phyloP scores from a whole-genome alignment of 2,888 invertebrate genomes.

The Tenodera sinensis region DNA sequence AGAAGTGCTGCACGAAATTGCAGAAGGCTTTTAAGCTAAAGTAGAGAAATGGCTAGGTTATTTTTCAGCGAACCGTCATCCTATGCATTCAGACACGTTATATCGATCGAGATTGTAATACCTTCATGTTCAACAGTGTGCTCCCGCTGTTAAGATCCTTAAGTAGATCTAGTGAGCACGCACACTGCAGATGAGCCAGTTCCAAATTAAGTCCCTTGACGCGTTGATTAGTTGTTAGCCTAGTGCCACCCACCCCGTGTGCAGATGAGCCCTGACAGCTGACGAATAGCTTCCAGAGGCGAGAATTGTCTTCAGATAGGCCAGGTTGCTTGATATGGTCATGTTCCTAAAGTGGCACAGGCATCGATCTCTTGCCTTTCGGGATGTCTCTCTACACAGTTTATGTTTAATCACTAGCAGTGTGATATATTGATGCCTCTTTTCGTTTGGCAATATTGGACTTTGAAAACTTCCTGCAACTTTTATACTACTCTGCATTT shows the following conservation, averaged over 20 bases:
- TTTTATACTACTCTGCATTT: too few species aligned
- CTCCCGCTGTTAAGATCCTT: not conserved
- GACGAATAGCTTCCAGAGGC: not conserved
- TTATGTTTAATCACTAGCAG: not conserved
- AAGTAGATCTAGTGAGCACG: not conserved
- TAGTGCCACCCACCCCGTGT: not conserved
- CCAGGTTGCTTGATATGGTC: not conserved
- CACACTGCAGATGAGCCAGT: conserved; percentile 1
- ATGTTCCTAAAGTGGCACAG: not conserved
- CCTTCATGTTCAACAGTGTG: not conserved
- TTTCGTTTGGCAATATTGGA: too few species aligned
- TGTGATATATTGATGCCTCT: too few species aligned
- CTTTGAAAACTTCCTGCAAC: too few species aligned
- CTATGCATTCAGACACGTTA: too few species aligned
- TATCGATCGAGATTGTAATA: too few species aligned
- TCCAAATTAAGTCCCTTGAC: conserved; percentile 19
- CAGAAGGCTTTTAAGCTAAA: too few species aligned
- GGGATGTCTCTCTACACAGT: not conserved
- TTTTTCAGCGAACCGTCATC: too few species aligned
- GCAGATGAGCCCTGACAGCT: not conserved
- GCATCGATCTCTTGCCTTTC: not conserved
- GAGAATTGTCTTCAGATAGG: not conserved
- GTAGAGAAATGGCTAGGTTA: too few species aligned
- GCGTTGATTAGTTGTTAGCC: conserved; percentile 14
- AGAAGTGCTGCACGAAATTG: too few species aligned